A percentile compares a stretch with the other conserved stretches of the same genome.
phyloP scores from a whole-genome alignment of 1,140 invertebrate genomes.

The Drosophila lowei region DNA sequence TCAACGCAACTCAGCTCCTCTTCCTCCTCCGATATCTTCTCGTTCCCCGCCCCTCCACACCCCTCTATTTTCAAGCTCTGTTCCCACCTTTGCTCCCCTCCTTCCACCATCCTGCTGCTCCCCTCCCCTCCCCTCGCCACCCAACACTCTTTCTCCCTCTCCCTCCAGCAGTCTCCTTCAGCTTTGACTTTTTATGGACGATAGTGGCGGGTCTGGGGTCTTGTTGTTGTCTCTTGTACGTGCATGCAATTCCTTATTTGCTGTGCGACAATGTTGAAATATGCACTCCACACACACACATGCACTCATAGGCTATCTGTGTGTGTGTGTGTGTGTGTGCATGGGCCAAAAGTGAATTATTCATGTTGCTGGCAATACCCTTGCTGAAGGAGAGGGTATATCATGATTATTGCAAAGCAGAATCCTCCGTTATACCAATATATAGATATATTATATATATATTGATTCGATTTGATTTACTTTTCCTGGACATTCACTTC shows the following conservation, averaged over 20 bases:
- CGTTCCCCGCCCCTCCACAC: no score
- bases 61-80: no score
- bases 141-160: background rate
- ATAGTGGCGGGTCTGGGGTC: constrained; percentile 1
- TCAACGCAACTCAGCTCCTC: no score
- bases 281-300: constrained; percentile 20
- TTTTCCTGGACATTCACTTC: no score
- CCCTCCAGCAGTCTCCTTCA: background rate
- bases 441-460: no score
- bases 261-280: constrained; percentile 66
- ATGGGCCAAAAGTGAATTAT: constrained; percentile 80
- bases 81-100: no score
- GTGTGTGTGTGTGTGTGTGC: constrained; percentile 41
- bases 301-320: constrained; percentile 3
- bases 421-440: no score
- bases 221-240: constrained; percentile 34
- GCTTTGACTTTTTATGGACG: constrained; percentile 49
- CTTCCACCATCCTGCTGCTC: background rate
- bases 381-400: constrained; percentile 6
- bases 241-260: constrained; percentile 76
- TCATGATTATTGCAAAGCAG: no score
- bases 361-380: constrained; percentile 59
- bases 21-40: no score
- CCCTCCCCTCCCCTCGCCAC: background rate
- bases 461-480: no score